These are phyloP conservation scores for Octodon degus DNA, from an alignment of 2,113 vertebrate genomes.

Conservation along the genomic window DNA sequence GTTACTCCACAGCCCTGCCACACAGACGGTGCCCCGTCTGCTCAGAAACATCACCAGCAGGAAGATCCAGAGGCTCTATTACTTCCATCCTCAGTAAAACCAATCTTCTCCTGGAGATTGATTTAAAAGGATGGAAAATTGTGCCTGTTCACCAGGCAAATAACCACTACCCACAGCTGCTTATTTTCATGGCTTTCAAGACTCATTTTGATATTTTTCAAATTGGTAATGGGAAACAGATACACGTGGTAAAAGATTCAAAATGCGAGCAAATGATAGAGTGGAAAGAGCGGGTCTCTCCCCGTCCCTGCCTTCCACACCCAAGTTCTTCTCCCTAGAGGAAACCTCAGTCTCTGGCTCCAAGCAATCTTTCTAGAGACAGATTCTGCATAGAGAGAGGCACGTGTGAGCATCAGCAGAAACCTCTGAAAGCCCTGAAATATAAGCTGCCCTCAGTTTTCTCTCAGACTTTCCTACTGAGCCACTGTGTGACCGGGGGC, in stretches of 20 bases:
- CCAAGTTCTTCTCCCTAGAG: neutral
- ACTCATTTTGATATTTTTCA: neutral
- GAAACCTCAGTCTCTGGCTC: neutral
- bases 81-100: neutral
- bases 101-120: neutral
- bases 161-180: rapidly evolving
- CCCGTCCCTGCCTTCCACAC: neutral
- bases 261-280: neutral
- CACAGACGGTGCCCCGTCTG: rapidly evolving
- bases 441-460: rapidly evolving
- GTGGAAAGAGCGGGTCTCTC: rapidly evolving
- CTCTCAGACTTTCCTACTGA: neutral
- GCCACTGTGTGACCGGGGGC: neutral
- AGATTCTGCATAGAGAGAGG: neutral
- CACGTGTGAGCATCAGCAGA: rapidly evolving
- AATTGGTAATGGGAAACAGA: neutral
- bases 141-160: neutral
- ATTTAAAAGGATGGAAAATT: neutral
- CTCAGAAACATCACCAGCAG: rapidly evolving
- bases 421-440: neutral
- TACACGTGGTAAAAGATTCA: neutral
- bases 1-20: rapidly evolving
- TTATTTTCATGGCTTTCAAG: neutral
- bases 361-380: neutral
- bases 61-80: rapidly evolving